A percentile compares a stretch with the other conserved stretches of the same genome.
Conservation (phyloP, 1,140 invertebrate genomes). For the Zaprionus taronus region DNA sequence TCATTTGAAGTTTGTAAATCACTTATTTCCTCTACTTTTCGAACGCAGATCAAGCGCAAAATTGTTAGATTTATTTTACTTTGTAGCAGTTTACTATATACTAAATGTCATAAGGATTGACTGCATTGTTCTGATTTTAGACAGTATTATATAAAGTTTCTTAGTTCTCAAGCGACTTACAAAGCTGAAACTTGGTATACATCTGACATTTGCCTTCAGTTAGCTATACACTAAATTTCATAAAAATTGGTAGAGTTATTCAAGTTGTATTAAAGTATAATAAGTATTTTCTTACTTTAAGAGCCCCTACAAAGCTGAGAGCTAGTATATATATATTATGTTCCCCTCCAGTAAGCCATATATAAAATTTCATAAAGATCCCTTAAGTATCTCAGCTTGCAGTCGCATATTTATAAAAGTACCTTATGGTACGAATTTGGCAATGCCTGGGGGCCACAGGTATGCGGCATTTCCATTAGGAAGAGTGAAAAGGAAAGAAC, state of each 20-base stretch:
- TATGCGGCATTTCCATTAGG: constrained; percentile 16
- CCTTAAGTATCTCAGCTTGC: not conserved
- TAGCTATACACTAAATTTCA: no score
- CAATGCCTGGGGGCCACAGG: not conserved
- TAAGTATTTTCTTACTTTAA: not conserved
- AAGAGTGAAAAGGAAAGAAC: not conserved
- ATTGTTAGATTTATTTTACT: not conserved
- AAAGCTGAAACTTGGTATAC: no score
- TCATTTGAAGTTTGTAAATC: not conserved
- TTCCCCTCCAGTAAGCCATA: not conserved
- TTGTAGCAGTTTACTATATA: not conserved
- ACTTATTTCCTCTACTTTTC: rapidly evolving
- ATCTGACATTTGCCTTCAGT: no score
- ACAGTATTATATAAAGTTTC: no score
- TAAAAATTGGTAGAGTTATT: no score
- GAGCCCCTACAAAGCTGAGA: not conserved
- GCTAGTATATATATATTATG: not conserved
- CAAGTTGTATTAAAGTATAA: no score
- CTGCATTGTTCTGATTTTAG: no score
- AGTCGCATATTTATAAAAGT: not conserved
- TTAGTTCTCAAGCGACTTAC: not conserved
- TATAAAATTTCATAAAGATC: not conserved
- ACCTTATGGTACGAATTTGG: not conserved
- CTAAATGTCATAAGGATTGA: not conserved
- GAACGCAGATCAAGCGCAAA: not conserved